Conservation (phyloP, 1,140 invertebrate genomes). For the Trichonephila inaurata region DNA sequence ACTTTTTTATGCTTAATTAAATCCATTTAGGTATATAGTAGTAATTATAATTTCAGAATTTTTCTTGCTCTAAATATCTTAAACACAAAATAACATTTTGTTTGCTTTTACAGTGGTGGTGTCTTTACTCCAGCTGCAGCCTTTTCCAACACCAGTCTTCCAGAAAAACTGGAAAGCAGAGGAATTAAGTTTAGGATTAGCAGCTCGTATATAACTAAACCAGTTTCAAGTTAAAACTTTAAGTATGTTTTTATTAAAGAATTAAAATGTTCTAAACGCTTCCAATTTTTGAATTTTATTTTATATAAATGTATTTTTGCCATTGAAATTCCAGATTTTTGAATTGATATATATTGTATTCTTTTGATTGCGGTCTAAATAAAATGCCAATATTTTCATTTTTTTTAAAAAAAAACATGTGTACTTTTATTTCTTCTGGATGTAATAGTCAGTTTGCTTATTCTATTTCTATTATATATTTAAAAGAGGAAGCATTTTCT, state of each 20-base stretch:
- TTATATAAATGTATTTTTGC: not conserved
- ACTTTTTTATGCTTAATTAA: no score
- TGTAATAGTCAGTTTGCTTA: no score
- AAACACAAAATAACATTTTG: no score
- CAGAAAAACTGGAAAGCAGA: slow-evolving; percentile 84
- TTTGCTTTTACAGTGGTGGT: slow-evolving; percentile 82
- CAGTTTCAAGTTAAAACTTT: not conserved
- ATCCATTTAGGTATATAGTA: no score
- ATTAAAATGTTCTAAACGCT: not conserved
- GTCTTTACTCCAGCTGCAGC: slow-evolving; percentile 84
- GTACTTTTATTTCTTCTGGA: no score
- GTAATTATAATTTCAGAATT: no score
- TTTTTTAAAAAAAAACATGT: no score
- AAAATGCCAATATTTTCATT: not conserved
- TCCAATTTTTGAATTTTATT: not conserved
- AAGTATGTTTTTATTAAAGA: not conserved
- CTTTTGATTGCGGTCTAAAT: not conserved
- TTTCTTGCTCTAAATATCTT: no score
- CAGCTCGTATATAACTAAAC: not conserved
- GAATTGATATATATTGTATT: not conserved
- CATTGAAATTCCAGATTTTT: not conserved
- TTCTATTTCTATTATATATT: not conserved
- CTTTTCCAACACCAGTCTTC: slow-evolving; percentile 85
- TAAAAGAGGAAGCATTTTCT: not conserved
- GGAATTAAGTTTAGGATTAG: slow-evolving; percentile 83